Evolutionary conservation across 2,888 invertebrate genomes (phyloP).

Genomic region (Archaeoteleia sp.): DNA sequence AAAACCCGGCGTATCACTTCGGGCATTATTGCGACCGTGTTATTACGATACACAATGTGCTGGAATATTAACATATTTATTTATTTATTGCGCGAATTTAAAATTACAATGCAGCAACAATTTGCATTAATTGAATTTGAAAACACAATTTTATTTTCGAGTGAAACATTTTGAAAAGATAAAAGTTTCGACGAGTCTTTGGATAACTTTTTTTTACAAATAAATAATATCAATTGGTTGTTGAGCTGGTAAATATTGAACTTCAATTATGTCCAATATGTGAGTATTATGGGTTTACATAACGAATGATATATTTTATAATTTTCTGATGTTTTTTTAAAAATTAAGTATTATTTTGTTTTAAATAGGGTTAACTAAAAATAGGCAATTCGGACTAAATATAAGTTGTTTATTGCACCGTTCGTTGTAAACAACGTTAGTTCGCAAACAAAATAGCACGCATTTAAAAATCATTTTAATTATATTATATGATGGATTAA

Average conservation of each 20-base stretch:
- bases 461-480: too few species aligned
- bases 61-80: conserved; percentile 23
- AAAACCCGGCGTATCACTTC: conserved; percentile 37
- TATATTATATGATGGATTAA: too few species aligned
- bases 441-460: too few species aligned
- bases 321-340: neutral
- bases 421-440: too few species aligned
- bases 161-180: conserved; percentile 5
- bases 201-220: neutral
- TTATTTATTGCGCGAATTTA: conserved; percentile 17
- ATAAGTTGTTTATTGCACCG: conserved; percentile 2
- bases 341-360: conserved; percentile 1
- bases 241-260: conserved; percentile 1
- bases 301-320: neutral
- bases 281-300: conserved; percentile 16
- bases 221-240: too few species aligned
- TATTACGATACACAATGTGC: conserved; percentile 41
- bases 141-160: too few species aligned
- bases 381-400: neutral
- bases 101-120: too few species aligned
- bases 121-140: too few species aligned
- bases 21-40: conserved; percentile 26
- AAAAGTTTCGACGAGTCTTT: neutral
- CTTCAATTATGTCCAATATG: conserved; percentile 13
- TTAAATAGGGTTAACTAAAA: too few species aligned